Conservation (phyloP, 2,888 invertebrate species). For the Agrotis exclamationis region DNA sequence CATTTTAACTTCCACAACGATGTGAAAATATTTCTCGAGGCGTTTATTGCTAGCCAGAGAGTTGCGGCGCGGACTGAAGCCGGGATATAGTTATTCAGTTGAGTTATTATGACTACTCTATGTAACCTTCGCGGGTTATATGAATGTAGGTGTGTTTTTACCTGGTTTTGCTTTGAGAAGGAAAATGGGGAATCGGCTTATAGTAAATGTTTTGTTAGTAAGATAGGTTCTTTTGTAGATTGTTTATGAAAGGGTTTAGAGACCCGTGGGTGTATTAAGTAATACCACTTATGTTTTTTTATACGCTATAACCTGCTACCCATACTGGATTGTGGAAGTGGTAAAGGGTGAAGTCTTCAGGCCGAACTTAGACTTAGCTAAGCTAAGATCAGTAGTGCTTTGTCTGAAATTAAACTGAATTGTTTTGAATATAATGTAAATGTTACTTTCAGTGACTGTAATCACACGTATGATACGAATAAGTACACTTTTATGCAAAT, state of each 20-base stretch:
- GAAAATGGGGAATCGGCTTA: conserved; percentile 31
- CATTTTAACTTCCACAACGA: conserved; percentile 90
- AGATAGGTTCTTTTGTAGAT: conserved; percentile 21
- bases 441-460: no score
- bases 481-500: no score
- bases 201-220: conserved; percentile 27
- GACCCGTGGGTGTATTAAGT: background rate
- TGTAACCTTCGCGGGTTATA: conserved; percentile 59
- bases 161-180: conserved; percentile 30
- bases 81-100: conserved; percentile 69
- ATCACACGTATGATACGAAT: no score
- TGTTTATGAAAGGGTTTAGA: conserved; percentile 33
- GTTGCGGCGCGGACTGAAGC: conserved; percentile 75
- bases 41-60: conserved; percentile 88
- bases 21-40: conserved; percentile 89
- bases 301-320: background rate
- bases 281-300: background rate
- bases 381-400: no score
- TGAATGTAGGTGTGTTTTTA: conserved; percentile 52
- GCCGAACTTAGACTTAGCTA: no score
- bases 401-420: no score
- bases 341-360: no score
- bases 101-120: conserved; percentile 69
- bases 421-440: no score
- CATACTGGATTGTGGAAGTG: background rate